Evolutionary conservation across 2,888 invertebrate genomes (phyloP).

Genomic region (Chrysolina americana): DNA sequence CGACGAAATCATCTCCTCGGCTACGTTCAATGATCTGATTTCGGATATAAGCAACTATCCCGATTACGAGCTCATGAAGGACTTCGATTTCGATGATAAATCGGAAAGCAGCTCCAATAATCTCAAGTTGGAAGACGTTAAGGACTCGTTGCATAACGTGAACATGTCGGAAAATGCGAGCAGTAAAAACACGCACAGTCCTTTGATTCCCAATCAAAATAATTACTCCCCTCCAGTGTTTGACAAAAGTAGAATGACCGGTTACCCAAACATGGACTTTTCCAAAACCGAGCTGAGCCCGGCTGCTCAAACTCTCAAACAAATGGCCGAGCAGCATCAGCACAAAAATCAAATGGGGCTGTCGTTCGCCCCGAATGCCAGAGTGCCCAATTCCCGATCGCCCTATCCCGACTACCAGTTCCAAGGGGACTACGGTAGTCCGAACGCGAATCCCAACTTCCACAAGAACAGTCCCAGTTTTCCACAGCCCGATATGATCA

Average conservation of each 20-base stretch:
- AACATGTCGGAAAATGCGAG: slow-evolving; percentile 52
- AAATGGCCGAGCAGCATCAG: slow-evolving; percentile 98
- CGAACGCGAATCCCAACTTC: slow-evolving; percentile 66
- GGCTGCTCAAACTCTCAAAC: slow-evolving; percentile 95
- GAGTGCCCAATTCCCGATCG: slow-evolving; percentile 69
- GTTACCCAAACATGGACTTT: slow-evolving; percentile 67
- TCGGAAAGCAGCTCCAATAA: slow-evolving; percentile 60
- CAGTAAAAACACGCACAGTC: slow-evolving; percentile 61
- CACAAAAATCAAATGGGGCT: slow-evolving; percentile 83
- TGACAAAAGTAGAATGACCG: slow-evolving; percentile 60
- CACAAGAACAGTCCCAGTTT: slow-evolving; percentile 68
- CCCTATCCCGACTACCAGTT: slow-evolving; percentile 78
- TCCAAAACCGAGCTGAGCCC: slow-evolving; percentile 81
- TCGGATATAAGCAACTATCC: slow-evolving; percentile 86
- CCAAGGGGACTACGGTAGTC: slow-evolving; percentile 70
- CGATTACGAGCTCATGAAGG: slow-evolving; percentile 81
- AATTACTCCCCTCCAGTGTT: slow-evolving; percentile 66
- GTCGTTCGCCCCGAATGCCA: slow-evolving; percentile 70
- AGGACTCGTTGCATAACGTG: slow-evolving; percentile 58
- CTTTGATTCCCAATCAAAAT: slow-evolving; percentile 62
- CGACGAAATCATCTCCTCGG: slow-evolving; percentile 82
- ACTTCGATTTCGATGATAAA: slow-evolving; percentile 82
- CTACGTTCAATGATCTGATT: slow-evolving; percentile 88
- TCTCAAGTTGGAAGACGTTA: slow-evolving; percentile 65
- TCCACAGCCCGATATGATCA: slow-evolving; percentile 72